Base-by-base conservation (phyloP, 1,140 invertebrate genomes). In the Cherax quadricarinatus region DNA sequence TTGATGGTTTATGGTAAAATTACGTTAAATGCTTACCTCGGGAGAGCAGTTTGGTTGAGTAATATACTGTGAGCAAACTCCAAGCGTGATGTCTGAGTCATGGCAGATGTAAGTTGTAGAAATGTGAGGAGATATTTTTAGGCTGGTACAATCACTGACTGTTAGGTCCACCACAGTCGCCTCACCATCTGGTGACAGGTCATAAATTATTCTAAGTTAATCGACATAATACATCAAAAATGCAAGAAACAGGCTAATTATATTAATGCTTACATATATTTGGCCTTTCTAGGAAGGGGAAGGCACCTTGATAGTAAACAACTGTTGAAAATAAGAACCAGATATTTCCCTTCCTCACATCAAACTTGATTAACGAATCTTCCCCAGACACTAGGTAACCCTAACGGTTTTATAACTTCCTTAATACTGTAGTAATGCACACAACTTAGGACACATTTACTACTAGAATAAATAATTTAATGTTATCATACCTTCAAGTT, bases 31-130 rank as follows among this genome's bases (percentile, higher is more conserved):
- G 53, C 91, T 91, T 89, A 89, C 94, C 93, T 85, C 93, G 66
- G 85, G 41, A 78, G 86, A 79, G 51, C 85, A 82, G 30, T 81
- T 91, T 4, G 92, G 91, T 70, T 93, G 93, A n/a, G 93, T 93
- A 62, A 94, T 94, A 81, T 94, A 94, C 85, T 94, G 94, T 16
- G 94, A 94, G 24, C 94, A 93, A 30, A 93, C 93, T 57, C 86
- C 93, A 75, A 85, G 93, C n/a, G 86, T 89, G 80, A 88, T 90
- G 30, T 89, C 78, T 41, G 89, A 87, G 80, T 94, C 93, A 62
- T 93, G 93, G 80, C 93, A 93, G 88, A 94, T 94, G 78, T 94
- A 94, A 12, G 94, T 94, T 10, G 94, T 94, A n/a, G 94, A 94
- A 49, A 94, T 93, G 87, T 94, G 94, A 30, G 93, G 94, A 30